Evolutionary conservation across 2,888 invertebrate genomes (phyloP).

Genomic region (Opisthograptis luteolata): DNA sequence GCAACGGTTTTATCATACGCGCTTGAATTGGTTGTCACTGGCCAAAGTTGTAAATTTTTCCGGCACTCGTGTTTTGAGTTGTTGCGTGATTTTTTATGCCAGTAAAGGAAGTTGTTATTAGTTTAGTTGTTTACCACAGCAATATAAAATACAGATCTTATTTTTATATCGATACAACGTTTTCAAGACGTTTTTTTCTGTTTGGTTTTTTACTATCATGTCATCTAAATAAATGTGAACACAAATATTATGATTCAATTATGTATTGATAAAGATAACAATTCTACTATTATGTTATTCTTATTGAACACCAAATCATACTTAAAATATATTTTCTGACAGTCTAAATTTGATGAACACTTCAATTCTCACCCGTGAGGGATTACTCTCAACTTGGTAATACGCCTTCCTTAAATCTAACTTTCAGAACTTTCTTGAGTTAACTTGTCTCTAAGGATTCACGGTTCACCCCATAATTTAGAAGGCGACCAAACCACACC

Average conservation of each 20-base stretch:
- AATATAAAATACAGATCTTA: conserved; percentile 12
- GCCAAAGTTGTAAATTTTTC: conserved; percentile 62
- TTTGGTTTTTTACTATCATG: not conserved
- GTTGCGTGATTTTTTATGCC: conserved; percentile 41
- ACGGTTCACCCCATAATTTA: conserved; percentile 67
- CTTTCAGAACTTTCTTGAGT: conserved; percentile 36
- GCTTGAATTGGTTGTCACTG: conserved; percentile 56
- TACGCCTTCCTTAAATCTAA: conserved; percentile 13
- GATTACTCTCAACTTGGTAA: conserved; percentile 15
- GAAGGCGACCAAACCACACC: conserved; percentile 43
- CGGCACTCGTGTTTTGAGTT: conserved; percentile 50
- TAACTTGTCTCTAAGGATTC: conserved; percentile 61
- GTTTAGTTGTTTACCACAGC: conserved; percentile 28
- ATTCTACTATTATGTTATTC: too few species aligned
- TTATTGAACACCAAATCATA: not conserved
- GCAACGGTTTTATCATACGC: conserved; percentile 57
- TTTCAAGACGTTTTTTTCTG: not conserved
- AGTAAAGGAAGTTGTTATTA: conserved; percentile 36
- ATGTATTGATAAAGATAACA: too few species aligned
- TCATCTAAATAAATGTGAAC: not conserved
- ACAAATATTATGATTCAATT: not conserved
- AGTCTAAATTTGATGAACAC: not conserved
- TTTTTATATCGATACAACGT: conserved; percentile 4
- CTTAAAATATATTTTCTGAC: not conserved
- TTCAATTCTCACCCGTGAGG: not conserved